phyloP scores from a whole-genome alignment of 2,797 vertebrate genomes.

The Pachyuromys duprasi region DNA sequence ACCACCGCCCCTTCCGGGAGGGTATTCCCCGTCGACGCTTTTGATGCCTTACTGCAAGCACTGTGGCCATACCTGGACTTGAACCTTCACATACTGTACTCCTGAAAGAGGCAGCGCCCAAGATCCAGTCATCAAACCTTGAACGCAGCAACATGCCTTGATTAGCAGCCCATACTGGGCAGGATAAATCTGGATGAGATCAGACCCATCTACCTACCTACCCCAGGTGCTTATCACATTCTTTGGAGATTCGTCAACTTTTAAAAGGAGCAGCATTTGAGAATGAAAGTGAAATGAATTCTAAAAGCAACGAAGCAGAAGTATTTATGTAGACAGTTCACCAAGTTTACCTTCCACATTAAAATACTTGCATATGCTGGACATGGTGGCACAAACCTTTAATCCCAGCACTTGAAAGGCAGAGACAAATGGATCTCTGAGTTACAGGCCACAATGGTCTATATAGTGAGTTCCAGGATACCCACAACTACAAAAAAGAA shows the following conservation, averaged over 20 bases:
- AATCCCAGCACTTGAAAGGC: not conserved
- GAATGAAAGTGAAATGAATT: constrained; percentile 6
- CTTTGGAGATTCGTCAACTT: not conserved
- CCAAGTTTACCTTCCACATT: not conserved
- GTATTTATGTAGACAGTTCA: not conserved
- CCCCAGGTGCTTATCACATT: not conserved
- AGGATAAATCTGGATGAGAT: not conserved
- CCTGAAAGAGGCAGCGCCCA: not conserved
- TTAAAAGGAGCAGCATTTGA: not conserved
- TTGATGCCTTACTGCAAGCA: not conserved
- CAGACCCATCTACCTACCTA: not conserved
- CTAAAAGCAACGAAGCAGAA: constrained; percentile 12
- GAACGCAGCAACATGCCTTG: not conserved
- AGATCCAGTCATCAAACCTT: not conserved
- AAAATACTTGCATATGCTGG: not conserved
- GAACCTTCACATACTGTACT: not conserved
- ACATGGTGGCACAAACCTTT: not conserved
- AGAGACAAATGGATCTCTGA: not conserved
- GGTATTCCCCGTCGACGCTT: not conserved
- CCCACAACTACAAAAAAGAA: too few species aligned
- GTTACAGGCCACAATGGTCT: not conserved
- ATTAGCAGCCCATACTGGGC: not conserved
- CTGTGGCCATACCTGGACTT: not conserved
- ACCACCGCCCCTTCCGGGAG: not conserved
- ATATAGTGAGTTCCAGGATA: not conserved